These are phyloP conservation scores for Perizoma affinitatum DNA, from an alignment of 2,888 invertebrate genomes.

Conservation along the genomic window DNA sequence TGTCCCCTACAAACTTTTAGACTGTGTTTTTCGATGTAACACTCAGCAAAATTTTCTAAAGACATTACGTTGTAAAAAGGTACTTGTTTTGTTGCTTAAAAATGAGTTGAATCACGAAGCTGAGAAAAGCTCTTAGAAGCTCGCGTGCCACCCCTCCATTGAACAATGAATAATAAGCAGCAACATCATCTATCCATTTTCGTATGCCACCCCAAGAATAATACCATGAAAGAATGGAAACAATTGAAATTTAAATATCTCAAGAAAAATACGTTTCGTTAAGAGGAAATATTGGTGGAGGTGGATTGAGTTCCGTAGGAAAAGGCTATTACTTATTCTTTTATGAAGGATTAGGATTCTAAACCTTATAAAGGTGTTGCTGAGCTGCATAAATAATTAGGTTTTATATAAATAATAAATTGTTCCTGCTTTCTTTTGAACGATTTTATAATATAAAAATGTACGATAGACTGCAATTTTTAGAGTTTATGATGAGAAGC, in stretches of 20 bases:
- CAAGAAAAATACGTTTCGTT: constrained; percentile 60
- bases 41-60: constrained; percentile 24
- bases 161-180: constrained; percentile 81
- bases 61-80: constrained; percentile 31
- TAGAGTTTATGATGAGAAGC: too few relatives aligned
- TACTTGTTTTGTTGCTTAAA: constrained; percentile 77
- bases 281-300: constrained; percentile 55
- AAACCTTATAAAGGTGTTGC: constrained; percentile 5
- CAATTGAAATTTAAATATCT: constrained; percentile 78
- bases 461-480: too few relatives aligned
- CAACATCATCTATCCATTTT: constrained; percentile 79
- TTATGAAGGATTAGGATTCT: constrained; percentile 10
- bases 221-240: constrained; percentile 69
- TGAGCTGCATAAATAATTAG: constrained; percentile 9
- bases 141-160: constrained; percentile 45
- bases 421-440: neutral
- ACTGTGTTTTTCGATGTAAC: constrained; percentile 23
- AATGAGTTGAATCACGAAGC: constrained; percentile 76
- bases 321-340: constrained; percentile 29
- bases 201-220: constrained; percentile 71
- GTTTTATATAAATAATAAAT: neutral
- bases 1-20: too few relatives aligned
- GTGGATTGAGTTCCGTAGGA: constrained; percentile 41
- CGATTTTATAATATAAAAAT: neutral
- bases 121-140: constrained; percentile 61